Base-by-base conservation (phyloP, 2,113 vertebrate genomes). In the Saimiri boliviensis region DNA sequence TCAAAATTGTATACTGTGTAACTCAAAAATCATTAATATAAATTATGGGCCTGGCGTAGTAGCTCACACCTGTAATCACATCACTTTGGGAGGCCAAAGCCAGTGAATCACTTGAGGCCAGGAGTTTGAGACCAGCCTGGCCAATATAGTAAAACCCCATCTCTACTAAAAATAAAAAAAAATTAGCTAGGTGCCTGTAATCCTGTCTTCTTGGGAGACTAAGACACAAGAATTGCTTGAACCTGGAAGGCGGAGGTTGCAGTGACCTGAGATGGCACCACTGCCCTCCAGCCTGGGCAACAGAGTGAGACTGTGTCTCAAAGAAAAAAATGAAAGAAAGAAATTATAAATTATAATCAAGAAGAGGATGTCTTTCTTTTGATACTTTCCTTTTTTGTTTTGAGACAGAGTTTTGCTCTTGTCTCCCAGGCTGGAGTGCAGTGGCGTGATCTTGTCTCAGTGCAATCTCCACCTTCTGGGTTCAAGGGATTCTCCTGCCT, bases 1-100 rank as follows among this genome's bases (percentile, higher is more conserved):
- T 89, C 16, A 93, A 58, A 71, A 93, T 95, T 95, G 63, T 94
- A 42, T 94, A 63, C 23, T 77, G 35, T 83, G 32, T 83, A 96
- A 89, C 47, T 54, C 35, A 47, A 76, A 91, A 94, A 45, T 52
- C 88, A 21, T 74, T 74, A 32, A 92, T 63, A 63, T 63, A 32
- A 63, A 63, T 63, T 32, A 63, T 6, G 30, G 27, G 27, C 27
- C 60, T 63, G 45, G 40, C 58, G 3, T 32, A 19, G 32, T 35
- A 16, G 66, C 16, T 68, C 66, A 68, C 12, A 5, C 66, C 66
- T 68, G 66, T 68, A 68, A 68, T 68, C 14, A 32, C 66, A 68
- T 16, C 66, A 68, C 66, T 35, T 68, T 68, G 32, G 66, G 66
- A 35, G 66, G 66, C 66, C 30, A 30, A 13, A 30, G 11, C 60